phyloP scores from a whole-genome alignment of 2,113 vertebrate species.

The Cyanistes caeruleus region DNA sequence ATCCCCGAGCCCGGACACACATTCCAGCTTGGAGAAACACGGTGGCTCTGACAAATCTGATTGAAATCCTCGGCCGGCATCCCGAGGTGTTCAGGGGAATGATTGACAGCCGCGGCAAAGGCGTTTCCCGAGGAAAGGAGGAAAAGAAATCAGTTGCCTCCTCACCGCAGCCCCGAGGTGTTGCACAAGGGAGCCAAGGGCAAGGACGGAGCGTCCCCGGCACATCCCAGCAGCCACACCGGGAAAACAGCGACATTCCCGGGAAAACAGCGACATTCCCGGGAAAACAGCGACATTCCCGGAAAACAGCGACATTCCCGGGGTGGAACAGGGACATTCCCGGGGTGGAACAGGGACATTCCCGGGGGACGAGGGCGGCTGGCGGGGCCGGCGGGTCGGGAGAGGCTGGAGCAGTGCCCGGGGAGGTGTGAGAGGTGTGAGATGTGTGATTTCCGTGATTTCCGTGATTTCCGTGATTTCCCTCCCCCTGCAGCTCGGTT shows the following conservation, averaged over 20 bases:
- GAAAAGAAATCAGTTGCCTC: not conserved
- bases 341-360: not conserved
- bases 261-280: too few relatives aligned
- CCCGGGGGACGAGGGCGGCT: not conserved
- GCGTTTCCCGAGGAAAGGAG: not conserved
- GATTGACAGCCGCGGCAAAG: not conserved
- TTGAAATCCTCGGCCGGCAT: not conserved
- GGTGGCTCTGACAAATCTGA: not conserved
- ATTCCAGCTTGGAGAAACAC: not conserved
- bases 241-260: not conserved
- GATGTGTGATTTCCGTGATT: not conserved
- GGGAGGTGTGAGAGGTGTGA: not conserved
- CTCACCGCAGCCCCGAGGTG: not conserved
- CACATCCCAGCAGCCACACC: accelerated
- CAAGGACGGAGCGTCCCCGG: not conserved
- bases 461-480: too few relatives aligned
- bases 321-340: not conserved
- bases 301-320: too few relatives aligned
- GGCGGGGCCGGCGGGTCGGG: not conserved
- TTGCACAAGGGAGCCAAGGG: not conserved
- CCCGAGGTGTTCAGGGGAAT: not conserved
- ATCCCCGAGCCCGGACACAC: not conserved
- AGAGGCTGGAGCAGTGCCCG: not conserved
- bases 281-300: not conserved
- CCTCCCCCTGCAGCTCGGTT: not conserved